Percentiles rank a stretch among this genome's conserved stretches.
Evolutionary conservation across 2,113 vertebrate genomes (phyloP).

Genomic region (Triplophysa rosa): DNA sequence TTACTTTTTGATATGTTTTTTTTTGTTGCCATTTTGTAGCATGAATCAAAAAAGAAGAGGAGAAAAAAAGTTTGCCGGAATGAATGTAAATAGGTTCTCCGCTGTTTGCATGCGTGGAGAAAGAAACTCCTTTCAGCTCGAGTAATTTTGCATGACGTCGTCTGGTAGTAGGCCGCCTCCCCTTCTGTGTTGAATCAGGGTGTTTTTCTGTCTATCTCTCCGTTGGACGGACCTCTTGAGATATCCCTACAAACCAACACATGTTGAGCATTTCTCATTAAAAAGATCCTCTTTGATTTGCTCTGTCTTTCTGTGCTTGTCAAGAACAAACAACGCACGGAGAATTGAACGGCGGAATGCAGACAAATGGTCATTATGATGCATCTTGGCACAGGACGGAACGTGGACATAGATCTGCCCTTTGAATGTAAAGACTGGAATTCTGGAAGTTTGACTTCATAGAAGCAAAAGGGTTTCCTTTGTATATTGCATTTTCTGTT

Average conservation of each 20-base stretch:
- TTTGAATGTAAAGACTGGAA: slow-evolving; percentile 48
- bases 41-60: slow-evolving; percentile 37
- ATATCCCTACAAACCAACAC: slow-evolving; percentile 34
- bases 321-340: slow-evolving; percentile 7
- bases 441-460: slow-evolving; percentile 26
- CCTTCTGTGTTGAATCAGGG: background rate
- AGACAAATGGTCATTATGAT: slow-evolving; percentile 12
- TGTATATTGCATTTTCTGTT: background rate
- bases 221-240: slow-evolving; percentile 18
- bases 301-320: slow-evolving; percentile 36
- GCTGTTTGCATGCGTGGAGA: slow-evolving; percentile 43
- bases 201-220: slow-evolving; percentile 3
- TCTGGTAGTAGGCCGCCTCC: slow-evolving; percentile 27
- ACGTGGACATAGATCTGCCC: background rate
- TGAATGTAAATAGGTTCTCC: slow-evolving; percentile 37
- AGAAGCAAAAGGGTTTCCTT: slow-evolving; percentile 5
- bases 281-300: slow-evolving; percentile 47
- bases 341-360: background rate
- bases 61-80: slow-evolving; percentile 5
- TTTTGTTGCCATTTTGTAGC: slow-evolving; percentile 44
- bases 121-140: slow-evolving; percentile 22
- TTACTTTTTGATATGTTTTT: slow-evolving; percentile 34
- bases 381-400: slow-evolving; percentile 4
- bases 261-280: slow-evolving; percentile 53
- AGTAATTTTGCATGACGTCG: slow-evolving; percentile 41